These are phyloP conservation scores for Acanthosepion pharaonis DNA, from an alignment of 2,888 invertebrate genomes.

Conservation along the genomic window DNA sequence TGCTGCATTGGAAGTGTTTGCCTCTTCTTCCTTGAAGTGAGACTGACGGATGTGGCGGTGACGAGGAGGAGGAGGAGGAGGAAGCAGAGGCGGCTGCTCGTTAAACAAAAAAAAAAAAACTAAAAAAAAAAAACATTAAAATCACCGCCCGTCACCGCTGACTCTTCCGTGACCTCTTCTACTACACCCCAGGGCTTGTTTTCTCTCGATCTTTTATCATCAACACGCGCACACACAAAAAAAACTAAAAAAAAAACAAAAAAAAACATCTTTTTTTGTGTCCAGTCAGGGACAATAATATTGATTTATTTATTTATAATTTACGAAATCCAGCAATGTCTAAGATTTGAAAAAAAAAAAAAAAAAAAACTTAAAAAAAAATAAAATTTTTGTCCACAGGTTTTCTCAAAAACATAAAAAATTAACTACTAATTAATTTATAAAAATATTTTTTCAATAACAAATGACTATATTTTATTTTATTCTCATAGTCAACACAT, in stretches of 20 bases:
- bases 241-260: not conserved
- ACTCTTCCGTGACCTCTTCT: not conserved
- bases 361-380: not conserved
- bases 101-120: not conserved
- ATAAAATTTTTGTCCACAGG: no score
- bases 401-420: no score
- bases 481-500: no score
- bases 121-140: not conserved
- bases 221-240: not conserved
- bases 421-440: no score
- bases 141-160: not conserved
- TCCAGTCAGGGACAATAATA: no score
- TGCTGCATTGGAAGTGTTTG: constrained; percentile 14
- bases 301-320: no score
- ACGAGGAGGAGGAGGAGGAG: not conserved
- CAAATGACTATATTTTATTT: no score
- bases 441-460: no score
- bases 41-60: not conserved
- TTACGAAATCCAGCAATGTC: not conserved
- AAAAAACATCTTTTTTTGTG: not conserved
- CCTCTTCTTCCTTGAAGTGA: not conserved
- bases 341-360: not conserved
- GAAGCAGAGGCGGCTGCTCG: not conserved
- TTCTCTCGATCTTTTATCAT: not conserved
- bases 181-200: no score